Evolutionary conservation across 2,888 invertebrate genomes (phyloP).

Genomic region (Troides aeacus): DNA sequence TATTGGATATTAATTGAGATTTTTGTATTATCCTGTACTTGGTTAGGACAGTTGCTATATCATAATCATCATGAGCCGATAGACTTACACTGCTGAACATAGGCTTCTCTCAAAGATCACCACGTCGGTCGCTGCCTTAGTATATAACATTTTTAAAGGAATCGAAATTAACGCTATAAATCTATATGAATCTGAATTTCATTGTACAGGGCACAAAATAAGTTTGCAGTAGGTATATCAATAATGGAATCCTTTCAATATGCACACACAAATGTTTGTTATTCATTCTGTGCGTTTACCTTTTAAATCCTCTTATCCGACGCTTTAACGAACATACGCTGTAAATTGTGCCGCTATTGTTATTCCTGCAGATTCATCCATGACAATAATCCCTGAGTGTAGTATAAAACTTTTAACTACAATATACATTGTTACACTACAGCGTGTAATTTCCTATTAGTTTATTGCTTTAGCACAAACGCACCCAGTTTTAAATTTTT

Average conservation of each 20-base stretch:
- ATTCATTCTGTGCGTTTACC: conserved; percentile 20
- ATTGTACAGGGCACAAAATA: not conserved
- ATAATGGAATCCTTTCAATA: not conserved
- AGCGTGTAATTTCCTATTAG: not conserved
- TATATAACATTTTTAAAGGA: too few relatives aligned
- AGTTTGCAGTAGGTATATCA: not conserved
- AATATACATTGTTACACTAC: not conserved
- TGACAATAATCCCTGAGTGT: not conserved
- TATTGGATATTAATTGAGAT: conserved; percentile 2
- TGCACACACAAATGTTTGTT: conserved; percentile 16
- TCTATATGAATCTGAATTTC: not conserved
- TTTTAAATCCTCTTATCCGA: conserved; percentile 22
- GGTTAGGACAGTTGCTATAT: too few relatives aligned
- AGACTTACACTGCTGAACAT: too few relatives aligned
- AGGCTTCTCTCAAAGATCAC: too few relatives aligned
- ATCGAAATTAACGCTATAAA: not conserved
- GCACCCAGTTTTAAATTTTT: too few relatives aligned
- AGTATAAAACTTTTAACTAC: not conserved
- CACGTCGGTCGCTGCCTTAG: too few relatives aligned
- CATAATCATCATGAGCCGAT: too few relatives aligned
- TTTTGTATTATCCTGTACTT: not conserved
- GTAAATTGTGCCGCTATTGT: conserved; percentile 11
- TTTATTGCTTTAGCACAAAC: too few relatives aligned
- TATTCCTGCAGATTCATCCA: not conserved
- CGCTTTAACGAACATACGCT: conserved; percentile 9